These are phyloP conservation scores for Cryptotis parvus DNA, from an alignment of 2,113 vertebrate species.

Conservation along the genomic window DNA sequence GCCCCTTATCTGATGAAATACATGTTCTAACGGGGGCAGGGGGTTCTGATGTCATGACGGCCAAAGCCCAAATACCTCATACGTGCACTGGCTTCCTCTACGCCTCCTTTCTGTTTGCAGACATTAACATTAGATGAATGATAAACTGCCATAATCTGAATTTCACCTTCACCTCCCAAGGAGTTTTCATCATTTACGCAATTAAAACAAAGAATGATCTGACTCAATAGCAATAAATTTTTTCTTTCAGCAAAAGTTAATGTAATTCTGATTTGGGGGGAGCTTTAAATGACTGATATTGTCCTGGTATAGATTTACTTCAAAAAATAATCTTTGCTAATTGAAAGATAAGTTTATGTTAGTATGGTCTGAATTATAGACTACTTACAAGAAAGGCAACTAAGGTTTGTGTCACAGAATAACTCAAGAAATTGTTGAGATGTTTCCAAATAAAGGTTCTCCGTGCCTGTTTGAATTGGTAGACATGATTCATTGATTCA, in stretches of 20 bases:
- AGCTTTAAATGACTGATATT: conserved; percentile 32
- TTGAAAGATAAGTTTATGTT: neutral
- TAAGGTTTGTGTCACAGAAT: conserved; percentile 36
- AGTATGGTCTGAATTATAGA: neutral
- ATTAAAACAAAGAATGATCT: conserved; percentile 38
- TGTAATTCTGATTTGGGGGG: conserved; percentile 7
- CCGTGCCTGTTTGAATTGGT: conserved; percentile 33
- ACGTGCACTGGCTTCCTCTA: neutral
- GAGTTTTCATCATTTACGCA: conserved; percentile 52
- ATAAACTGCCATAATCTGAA: conserved; percentile 13
- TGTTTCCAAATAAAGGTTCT: conserved; percentile 38
- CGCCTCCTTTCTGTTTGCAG: neutral
- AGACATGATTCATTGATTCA: conserved; percentile 26
- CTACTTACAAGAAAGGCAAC: conserved; percentile 11
- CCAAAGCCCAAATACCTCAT: neutral
- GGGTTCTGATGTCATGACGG: neutral
- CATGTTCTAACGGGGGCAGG: neutral
- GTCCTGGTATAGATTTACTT: neutral
- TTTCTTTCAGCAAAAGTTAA: conserved; percentile 56
- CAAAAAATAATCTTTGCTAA: neutral
- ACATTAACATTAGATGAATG: conserved; percentile 1
- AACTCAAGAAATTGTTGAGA: conserved; percentile 55
- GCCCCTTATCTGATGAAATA: conserved; percentile 17
- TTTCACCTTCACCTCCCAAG: conserved; percentile 8
- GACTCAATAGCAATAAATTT: conserved; percentile 37